Evolutionary conservation across 2,113 vertebrate species (phyloP).

Genomic region (Spea bombifrons): DNA sequence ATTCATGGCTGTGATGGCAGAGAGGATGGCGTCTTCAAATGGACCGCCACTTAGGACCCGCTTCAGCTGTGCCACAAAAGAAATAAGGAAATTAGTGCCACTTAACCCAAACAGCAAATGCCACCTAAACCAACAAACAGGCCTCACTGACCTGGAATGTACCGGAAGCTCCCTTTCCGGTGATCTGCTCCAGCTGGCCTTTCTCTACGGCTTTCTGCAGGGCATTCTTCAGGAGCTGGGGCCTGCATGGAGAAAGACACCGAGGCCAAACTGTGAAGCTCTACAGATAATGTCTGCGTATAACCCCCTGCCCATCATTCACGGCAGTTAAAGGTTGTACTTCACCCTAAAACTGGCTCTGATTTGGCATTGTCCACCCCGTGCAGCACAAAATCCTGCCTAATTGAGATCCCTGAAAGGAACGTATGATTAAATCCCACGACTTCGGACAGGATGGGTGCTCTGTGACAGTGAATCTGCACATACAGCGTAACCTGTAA

Average conservation of each 20-base stretch:
- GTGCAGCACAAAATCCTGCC: no score
- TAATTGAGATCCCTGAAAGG: no score
- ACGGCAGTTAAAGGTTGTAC: no score
- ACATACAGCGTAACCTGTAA: no score
- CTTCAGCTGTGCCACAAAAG: slow-evolving; percentile 84
- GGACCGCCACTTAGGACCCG: slow-evolving; percentile 80
- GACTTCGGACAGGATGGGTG: no score
- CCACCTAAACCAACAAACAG: not conserved
- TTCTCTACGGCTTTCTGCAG: slow-evolving; percentile 90
- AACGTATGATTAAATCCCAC: no score
- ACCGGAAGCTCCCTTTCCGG: slow-evolving; percentile 91
- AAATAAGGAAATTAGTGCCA: slow-evolving; percentile 42
- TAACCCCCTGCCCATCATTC: no score
- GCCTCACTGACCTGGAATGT: slow-evolving; percentile 87
- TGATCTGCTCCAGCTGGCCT: slow-evolving; percentile 93
- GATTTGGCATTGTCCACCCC: no score
- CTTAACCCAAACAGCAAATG: not conserved
- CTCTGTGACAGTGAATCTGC: no score
- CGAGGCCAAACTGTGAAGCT: no score
- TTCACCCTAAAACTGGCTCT: no score
- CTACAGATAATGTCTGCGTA: no score
- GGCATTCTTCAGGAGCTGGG: slow-evolving; percentile 88
- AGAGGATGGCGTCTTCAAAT: slow-evolving; percentile 90
- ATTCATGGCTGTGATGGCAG: slow-evolving; percentile 96
- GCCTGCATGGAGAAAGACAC: slow-evolving; percentile 64